A percentile compares a stretch with the other conserved stretches of the same genome.
These are phyloP conservation scores for Adrianichthys oophorus DNA, from an alignment of 2,797 vertebrate genomes.

Conservation along the genomic window DNA sequence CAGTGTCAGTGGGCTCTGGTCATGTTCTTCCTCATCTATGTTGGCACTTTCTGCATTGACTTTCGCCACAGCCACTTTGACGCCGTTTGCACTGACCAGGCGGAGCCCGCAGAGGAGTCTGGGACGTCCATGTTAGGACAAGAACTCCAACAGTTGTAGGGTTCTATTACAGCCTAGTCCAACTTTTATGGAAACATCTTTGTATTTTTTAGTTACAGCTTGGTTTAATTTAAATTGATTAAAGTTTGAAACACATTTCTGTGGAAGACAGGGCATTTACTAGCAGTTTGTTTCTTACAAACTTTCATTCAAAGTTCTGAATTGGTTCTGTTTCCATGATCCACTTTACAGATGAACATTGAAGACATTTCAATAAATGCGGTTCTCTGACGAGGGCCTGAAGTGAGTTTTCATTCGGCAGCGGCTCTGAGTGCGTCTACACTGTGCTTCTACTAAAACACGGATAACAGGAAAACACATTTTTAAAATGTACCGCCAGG, in stretches of 20 bases:
- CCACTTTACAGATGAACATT: conserved; percentile 31
- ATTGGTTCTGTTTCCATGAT: conserved; percentile 19
- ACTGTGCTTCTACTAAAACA: conserved; percentile 35
- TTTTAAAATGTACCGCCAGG: conserved; percentile 6
- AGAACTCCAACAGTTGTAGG: conserved; percentile 1
- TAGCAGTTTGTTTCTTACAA: conserved; percentile 38
- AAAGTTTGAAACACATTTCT: too few relatives aligned
- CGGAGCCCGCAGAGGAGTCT: neutral
- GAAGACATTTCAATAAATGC: conserved; percentile 49
- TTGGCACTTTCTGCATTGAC: conserved; percentile 86
- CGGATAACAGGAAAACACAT: conserved; percentile 19
- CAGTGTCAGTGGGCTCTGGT: conserved; percentile 88
- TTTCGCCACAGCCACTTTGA: conserved; percentile 87
- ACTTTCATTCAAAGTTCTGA: conserved; percentile 28
- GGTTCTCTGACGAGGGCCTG: conserved; percentile 20
- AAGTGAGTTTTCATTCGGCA: conserved; percentile 19
- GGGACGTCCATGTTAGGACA: conserved; percentile 37
- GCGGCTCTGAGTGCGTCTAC: conserved; percentile 12
- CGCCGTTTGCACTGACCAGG: conserved; percentile 78
- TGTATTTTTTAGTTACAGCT: too few relatives aligned
- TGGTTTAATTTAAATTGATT: too few relatives aligned
- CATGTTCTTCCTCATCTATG: conserved; percentile 87
- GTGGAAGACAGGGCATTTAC: conserved; percentile 42
- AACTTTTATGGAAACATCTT: too few relatives aligned
- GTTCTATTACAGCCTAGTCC: too few relatives aligned